Base-by-base conservation (phyloP, 1,140 invertebrate species). In the Hyphantria cunea region DNA sequence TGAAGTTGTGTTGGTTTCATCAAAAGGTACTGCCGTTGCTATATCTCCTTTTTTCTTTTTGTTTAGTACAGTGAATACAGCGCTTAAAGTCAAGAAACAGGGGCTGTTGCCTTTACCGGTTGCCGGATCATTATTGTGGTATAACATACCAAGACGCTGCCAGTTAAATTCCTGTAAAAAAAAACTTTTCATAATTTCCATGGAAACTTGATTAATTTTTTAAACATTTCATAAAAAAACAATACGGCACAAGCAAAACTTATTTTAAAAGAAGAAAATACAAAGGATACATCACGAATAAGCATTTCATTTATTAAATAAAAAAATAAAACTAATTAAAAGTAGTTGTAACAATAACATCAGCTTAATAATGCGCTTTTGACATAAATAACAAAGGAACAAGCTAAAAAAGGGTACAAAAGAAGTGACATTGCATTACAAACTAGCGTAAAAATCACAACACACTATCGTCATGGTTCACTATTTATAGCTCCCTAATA, bases 31-130 rank as follows among this genome's bases (percentile, higher is more conserved):
- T 5, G 56, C 70, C 41, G 81, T 81, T 0, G 76, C 74, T 42
- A 89, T 78, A 6, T 69, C 53, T 0, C 65, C 70, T 0, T 84
- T 91, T 31, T 90, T 89, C 68, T 94, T 93, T 66, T 94, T 94
- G 66, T 93, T 93, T 11, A 95, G 87, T 0, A 93, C 93, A 0
- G 91, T 92, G 85, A 92, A 95, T 6, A 96, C 93, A 1, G 95
- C 94, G 11, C 93, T 93, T 31, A 96, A 78, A 0, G 94, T 95
- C 73, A 96, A 94, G 68, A 94, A 94, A 72, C 95, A 97, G 12
- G 94, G 92, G 9, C 95, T 95, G 80, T 95, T 93, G 9, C 95
- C 92, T 54, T 92, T 78, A 0, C 76, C 80, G 0, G 75, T 83
- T 7, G 91, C 83, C 6, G 91, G 86, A 0, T 89, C 92, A 72